Evolutionary conservation across 1,140 invertebrate species (phyloP).

Genomic region (Trichonephila clavata): DNA sequence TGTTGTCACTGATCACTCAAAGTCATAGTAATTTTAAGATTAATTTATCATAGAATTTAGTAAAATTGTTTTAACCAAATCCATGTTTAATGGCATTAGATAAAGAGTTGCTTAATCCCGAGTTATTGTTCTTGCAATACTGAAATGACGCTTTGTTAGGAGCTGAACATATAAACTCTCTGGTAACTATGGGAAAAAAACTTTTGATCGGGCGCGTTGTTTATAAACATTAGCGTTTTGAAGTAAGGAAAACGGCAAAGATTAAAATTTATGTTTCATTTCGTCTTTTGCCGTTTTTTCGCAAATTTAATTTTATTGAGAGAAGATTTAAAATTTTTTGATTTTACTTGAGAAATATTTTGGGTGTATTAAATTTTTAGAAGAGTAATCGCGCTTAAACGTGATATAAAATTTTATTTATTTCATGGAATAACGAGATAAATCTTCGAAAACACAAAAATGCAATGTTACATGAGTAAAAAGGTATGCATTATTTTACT

Average conservation of each 20-base stretch:
- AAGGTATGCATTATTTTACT: slow-evolving; percentile 35
- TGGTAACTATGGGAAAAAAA: background rate
- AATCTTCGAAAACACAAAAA: background rate
- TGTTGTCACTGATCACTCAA: too few relatives aligned
- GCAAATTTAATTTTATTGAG: background rate
- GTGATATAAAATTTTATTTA: background rate
- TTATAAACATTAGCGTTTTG: background rate
- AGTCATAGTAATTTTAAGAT: too few relatives aligned
- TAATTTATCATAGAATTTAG: too few relatives aligned
- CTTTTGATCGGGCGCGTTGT: background rate
- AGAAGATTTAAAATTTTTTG: background rate
- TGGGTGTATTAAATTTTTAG: background rate
- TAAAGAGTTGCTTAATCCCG: too few relatives aligned
- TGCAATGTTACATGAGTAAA: slow-evolving; percentile 72
- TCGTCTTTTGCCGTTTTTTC: background rate
- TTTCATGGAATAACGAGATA: background rate
- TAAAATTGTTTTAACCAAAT: too few relatives aligned
- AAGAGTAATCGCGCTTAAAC: background rate
- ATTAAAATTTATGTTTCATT: background rate
- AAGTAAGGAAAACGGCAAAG: background rate
- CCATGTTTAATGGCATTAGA: too few relatives aligned
- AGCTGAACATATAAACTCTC: too few relatives aligned
- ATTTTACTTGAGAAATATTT: background rate
- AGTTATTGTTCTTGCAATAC: too few relatives aligned
- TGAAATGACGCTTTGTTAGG: too few relatives aligned